These are phyloP conservation scores for Alcedo quadribrachys DNA, from an alignment of 2,797 vertebrate species.

Conservation along the genomic window DNA sequence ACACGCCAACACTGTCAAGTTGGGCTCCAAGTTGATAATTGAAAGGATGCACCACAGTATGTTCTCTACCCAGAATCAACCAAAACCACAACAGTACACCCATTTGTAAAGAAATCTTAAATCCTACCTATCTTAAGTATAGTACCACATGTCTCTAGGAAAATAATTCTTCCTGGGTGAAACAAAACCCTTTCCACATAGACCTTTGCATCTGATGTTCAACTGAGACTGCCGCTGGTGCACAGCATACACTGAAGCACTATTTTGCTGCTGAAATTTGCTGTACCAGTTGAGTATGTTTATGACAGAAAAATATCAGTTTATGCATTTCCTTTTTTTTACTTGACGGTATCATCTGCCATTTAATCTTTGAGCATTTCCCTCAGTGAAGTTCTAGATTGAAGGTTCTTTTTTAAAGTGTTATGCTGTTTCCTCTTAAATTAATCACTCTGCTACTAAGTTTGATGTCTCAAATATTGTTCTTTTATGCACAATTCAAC, in stretches of 20 bases:
- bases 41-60: not conserved
- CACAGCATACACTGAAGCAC: rapidly evolving
- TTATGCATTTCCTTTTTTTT: not conserved
- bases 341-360: not conserved
- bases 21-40: not conserved
- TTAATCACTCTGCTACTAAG: not conserved
- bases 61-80: not conserved
- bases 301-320: not conserved
- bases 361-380: not conserved
- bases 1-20: not conserved
- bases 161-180: not conserved
- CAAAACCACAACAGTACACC: not conserved
- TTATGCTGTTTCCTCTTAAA: not conserved
- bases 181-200: not conserved
- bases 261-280: not conserved
- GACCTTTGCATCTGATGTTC: not conserved
- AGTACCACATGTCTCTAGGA: not conserved
- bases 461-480: not conserved
- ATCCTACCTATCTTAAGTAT: not conserved
- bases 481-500: not conserved
- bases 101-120: not conserved
- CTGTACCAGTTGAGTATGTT: not conserved
- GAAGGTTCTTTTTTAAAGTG: not conserved
- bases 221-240: not conserved
- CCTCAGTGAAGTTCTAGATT: not conserved